Percentiles rank a stretch among this genome's conserved stretches.
These are phyloP conservation scores for Sylvietta virens DNA, from an alignment of 2,113 vertebrate genomes.

Conservation along the genomic window DNA sequence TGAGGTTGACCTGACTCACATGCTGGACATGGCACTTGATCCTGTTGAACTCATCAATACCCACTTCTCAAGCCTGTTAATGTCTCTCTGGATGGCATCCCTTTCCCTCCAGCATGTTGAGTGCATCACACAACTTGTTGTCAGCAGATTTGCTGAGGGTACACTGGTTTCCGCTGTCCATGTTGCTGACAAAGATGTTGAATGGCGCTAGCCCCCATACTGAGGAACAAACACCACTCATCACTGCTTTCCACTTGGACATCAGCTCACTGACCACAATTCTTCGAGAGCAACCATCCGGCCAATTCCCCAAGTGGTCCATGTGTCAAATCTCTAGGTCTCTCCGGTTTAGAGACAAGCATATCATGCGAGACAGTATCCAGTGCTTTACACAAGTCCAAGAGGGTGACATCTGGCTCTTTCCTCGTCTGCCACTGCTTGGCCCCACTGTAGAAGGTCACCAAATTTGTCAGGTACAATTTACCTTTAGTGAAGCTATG, in stretches of 20 bases:
- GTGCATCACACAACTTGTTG: background rate
- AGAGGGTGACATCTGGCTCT: background rate
- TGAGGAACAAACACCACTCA: background rate
- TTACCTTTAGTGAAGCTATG: background rate
- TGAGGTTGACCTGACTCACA: background rate
- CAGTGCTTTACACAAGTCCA: background rate
- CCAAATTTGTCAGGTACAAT: background rate
- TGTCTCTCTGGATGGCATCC: background rate
- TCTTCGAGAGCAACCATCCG: background rate
- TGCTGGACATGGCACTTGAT: background rate
- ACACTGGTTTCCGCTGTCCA: background rate
- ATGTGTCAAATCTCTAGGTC: background rate
- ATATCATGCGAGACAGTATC: background rate
- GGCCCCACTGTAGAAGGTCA: background rate
- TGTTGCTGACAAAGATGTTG: background rate
- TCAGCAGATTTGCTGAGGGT: background rate
- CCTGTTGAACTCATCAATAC: background rate
- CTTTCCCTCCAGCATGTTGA: background rate
- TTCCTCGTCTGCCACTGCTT: background rate
- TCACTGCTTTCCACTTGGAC: background rate
- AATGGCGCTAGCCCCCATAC: fast-evolving
- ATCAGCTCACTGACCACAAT: background rate
- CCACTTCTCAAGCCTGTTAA: background rate
- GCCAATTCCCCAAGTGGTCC: background rate
- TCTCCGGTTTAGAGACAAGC: background rate